phyloP scores from a whole-genome alignment of 2,888 invertebrate species.

The Stenichneumon culpator region DNA sequence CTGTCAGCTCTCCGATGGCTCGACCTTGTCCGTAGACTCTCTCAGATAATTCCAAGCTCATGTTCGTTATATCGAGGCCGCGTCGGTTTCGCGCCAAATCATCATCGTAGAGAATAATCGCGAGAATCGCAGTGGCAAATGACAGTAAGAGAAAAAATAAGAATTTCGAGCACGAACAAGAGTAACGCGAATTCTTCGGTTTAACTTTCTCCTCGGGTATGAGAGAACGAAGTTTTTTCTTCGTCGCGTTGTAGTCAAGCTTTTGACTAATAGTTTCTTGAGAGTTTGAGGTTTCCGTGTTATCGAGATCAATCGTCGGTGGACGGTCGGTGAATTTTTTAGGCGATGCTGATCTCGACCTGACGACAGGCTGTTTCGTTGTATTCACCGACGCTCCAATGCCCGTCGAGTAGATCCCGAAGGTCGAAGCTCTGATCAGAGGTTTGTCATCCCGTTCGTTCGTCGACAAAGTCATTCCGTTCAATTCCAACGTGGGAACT shows the following conservation, averaged over 20 bases:
- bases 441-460: conserved; percentile 9
- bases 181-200: conserved; percentile 17
- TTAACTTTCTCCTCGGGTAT: conserved; percentile 51
- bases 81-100: conserved; percentile 67
- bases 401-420: conserved; percentile 12
- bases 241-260: conserved; percentile 59
- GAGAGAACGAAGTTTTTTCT: conserved; percentile 72
- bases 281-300: background rate
- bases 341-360: conserved; percentile 62
- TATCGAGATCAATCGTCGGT: background rate
- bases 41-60: conserved; percentile 72
- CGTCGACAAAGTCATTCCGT: conserved; percentile 52
- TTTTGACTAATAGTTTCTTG: background rate
- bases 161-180: conserved; percentile 46
- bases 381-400: background rate
- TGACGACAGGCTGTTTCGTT: conserved; percentile 21
- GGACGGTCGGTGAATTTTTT: conserved; percentile 34
- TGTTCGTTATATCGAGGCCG: conserved; percentile 71
- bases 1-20: conserved; percentile 71
- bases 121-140: conserved; percentile 53
- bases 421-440: conserved; percentile 55
- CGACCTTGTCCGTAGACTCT: conserved; percentile 78
- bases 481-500: conserved; percentile 50
- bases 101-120: conserved; percentile 59
- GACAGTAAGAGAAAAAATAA: conserved; percentile 67